Conservation (phyloP, 2,888 invertebrate genomes). For the Myopa tessellatipennis region DNA sequence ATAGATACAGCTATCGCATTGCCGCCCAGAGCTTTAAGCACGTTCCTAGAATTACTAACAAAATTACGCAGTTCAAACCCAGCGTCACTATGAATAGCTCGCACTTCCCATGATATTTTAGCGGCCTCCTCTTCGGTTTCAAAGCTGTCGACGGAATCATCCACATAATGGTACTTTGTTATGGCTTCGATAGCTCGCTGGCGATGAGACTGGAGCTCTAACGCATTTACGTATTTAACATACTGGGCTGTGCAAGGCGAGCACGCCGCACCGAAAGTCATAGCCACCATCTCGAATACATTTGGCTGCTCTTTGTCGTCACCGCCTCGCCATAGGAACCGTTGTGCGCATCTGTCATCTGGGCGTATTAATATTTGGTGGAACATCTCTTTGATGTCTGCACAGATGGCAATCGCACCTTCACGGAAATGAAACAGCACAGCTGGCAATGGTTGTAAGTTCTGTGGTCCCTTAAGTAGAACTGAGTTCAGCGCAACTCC, state of each 20-base stretch:
- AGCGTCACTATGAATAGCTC: constrained; percentile 32
- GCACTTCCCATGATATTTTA: neutral
- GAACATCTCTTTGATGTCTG: constrained; percentile 53
- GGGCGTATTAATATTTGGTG: constrained; percentile 45
- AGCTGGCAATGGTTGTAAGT: constrained; percentile 52
- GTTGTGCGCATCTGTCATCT: constrained; percentile 39
- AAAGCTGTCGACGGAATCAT: constrained; percentile 41
- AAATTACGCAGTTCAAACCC: constrained; percentile 40
- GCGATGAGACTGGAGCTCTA: constrained; percentile 2
- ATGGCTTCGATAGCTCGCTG: constrained; percentile 40
- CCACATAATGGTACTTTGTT: constrained; percentile 40
- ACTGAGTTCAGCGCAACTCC: neutral
- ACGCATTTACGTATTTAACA: constrained; percentile 41
- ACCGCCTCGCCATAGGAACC: constrained; percentile 41
- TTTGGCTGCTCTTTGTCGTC: constrained; percentile 12
- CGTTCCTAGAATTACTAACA: constrained; percentile 33
- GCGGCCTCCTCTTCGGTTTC: neutral
- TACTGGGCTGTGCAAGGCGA: constrained; percentile 39
- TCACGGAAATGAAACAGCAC: constrained; percentile 61
- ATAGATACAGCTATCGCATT: constrained; percentile 2
- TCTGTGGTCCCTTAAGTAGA: neutral
- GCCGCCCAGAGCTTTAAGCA: neutral
- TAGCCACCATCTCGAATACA: constrained; percentile 39
- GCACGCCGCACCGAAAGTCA: constrained; percentile 41
- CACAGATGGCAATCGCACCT: constrained; percentile 55